Conservation (phyloP, 92 coral and sea anemone genomes). For the Zoanthus sociatus region DNA sequence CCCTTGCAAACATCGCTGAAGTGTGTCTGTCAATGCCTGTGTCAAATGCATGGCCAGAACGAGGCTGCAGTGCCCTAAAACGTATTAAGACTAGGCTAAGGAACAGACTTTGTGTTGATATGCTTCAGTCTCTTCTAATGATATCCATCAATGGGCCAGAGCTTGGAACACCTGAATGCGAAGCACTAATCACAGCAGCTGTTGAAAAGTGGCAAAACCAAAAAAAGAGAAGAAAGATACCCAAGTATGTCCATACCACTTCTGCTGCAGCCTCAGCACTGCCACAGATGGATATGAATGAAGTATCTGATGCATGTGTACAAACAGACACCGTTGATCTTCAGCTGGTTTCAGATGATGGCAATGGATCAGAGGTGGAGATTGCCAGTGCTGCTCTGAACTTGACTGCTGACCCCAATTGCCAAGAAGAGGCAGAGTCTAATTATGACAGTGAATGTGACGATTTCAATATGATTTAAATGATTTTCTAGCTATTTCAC, state of each 20-base stretch:
- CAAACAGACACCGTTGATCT: slow-evolving; percentile 29
- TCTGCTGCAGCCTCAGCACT: slow-evolving; percentile 16
- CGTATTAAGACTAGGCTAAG: slow-evolving; percentile 55
- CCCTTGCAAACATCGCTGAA: slow-evolving; percentile 13
- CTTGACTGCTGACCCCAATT: slow-evolving; percentile 44
- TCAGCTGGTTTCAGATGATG: slow-evolving; percentile 26
- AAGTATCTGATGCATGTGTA: slow-evolving; percentile 42
- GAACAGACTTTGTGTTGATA: slow-evolving; percentile 42
- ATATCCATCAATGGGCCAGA: slow-evolving; percentile 48
- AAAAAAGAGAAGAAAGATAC: slow-evolving; percentile 51
- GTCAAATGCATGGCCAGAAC: slow-evolving; percentile 52
- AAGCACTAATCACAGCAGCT: slow-evolving; percentile 51
- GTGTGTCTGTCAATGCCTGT: too few relatives aligned
- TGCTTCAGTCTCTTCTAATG: slow-evolving; percentile 1
- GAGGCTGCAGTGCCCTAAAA: slow-evolving; percentile 58
- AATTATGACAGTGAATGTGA: slow-evolving; percentile 24
- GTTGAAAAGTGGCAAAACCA: not conserved
- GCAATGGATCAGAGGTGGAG: slow-evolving; percentile 13
- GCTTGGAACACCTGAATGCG: slow-evolving; percentile 57
- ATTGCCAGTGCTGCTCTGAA: slow-evolving; percentile 5
- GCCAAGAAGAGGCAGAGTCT: slow-evolving; percentile 57
- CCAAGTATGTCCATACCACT: slow-evolving; percentile 2
- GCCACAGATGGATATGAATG: slow-evolving; percentile 37
- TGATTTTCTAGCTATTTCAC: too few relatives aligned
- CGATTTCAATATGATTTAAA: not conserved